phyloP scores from a whole-genome alignment of 1,140 invertebrate species.

The Drosophila littoralis region DNA sequence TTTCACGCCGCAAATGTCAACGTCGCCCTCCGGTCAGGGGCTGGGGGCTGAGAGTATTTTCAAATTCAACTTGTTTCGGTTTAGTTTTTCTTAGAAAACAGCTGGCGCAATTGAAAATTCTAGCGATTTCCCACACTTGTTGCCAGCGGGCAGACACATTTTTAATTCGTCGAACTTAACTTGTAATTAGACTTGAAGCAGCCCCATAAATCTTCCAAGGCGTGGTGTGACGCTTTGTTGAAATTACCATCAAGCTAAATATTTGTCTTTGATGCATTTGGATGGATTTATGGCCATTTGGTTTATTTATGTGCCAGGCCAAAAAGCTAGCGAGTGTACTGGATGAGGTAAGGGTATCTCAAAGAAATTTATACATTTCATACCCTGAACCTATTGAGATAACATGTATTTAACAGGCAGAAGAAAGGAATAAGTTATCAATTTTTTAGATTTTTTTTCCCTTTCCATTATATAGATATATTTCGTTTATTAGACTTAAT shows the following conservation, averaged over 20 bases:
- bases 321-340: slow-evolving; percentile 34
- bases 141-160: slow-evolving; percentile 42
- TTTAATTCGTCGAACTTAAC: slow-evolving; percentile 72
- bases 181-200: slow-evolving; percentile 77
- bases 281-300: slow-evolving; percentile 70
- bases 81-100: slow-evolving; percentile 64
- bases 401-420: too few species aligned
- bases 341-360: neutral
- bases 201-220: slow-evolving; percentile 63
- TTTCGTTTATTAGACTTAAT: too few species aligned
- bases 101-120: slow-evolving; percentile 48
- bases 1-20: slow-evolving; percentile 56
- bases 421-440: too few species aligned
- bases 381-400: too few species aligned
- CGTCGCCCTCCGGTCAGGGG: slow-evolving; percentile 8
- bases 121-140: slow-evolving; percentile 73
- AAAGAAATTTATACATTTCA: neutral
- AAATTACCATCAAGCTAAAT: slow-evolving; percentile 43
- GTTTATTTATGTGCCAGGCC: slow-evolving; percentile 44
- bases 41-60: neutral
- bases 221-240: slow-evolving; percentile 49
- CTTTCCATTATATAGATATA: too few species aligned
- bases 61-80: slow-evolving; percentile 45
- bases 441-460: too few species aligned
- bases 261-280: slow-evolving; percentile 65